A percentile compares a stretch with the other conserved stretches of the same genome.
These are phyloP conservation scores for Pentamera pediparva DNA, from an alignment of 53 echinoderm and acorn worm species.

Conservation along the genomic window DNA sequence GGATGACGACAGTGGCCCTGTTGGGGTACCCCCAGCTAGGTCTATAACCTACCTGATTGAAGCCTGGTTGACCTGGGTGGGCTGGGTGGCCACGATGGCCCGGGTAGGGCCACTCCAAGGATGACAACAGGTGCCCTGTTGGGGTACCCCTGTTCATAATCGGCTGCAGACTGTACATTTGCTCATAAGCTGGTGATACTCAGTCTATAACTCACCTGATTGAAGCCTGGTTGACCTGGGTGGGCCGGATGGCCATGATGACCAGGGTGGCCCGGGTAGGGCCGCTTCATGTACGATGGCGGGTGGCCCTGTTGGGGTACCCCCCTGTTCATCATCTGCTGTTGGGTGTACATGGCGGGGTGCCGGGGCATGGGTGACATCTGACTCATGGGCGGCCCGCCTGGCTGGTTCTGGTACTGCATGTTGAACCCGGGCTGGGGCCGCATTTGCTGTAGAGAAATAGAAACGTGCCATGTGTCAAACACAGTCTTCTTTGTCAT, in stretches of 20 bases:
- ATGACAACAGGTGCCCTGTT: too few relatives aligned
- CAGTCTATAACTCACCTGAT: constrained; percentile 57
- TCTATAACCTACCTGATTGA: constrained; percentile 29
- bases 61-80: constrained; percentile 50
- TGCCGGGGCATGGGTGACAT: constrained; percentile 67
- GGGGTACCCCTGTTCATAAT: too few relatives aligned
- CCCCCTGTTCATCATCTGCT: constrained; percentile 59
- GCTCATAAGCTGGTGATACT: too few relatives aligned
- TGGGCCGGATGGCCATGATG: constrained; percentile 43
- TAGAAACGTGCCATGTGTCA: too few relatives aligned
- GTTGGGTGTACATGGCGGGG: constrained; percentile 57
- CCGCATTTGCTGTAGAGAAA: constrained; percentile 64
- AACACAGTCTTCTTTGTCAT: too few relatives aligned
- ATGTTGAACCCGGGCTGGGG: constrained; percentile 68
- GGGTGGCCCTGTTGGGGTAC: constrained; percentile 61
- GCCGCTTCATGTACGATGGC: constrained; percentile 71
- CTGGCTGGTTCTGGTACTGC: constrained; percentile 62
- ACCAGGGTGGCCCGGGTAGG: constrained; percentile 72
- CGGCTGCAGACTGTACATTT: too few relatives aligned
- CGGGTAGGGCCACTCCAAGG: too few relatives aligned
- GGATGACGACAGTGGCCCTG: neutral
- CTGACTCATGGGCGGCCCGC: constrained; percentile 68
- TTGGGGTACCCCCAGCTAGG: neutral
- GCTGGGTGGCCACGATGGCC: constrained; percentile 36
- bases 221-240: constrained; percentile 30